Percentiles rank a stretch among this genome's conserved stretches.
phyloP scores from a whole-genome alignment of 2,797 vertebrate species.

The Lacerta bilineata region DNA sequence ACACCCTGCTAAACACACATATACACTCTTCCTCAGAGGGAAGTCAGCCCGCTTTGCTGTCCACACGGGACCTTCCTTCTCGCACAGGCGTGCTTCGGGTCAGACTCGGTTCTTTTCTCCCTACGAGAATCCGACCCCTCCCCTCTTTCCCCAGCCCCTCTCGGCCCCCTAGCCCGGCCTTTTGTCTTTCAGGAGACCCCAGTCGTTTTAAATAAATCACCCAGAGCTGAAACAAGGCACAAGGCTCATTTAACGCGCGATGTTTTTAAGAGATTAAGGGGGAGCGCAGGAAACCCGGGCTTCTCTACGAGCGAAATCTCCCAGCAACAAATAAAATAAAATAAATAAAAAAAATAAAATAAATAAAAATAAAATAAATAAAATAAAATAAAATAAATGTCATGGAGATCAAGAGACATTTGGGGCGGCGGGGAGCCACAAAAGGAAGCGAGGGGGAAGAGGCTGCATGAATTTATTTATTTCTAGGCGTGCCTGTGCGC shows the following conservation, averaged over 20 bases:
- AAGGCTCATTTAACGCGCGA: conserved; percentile 83
- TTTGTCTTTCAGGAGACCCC: background rate
- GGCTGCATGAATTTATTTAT: background rate
- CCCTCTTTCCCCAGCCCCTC: background rate
- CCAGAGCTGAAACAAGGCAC: conserved; percentile 85
- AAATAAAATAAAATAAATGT: conserved; percentile 34
- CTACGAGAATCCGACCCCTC: too few relatives aligned
- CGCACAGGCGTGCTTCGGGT: background rate
- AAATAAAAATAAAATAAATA: conserved; percentile 66
- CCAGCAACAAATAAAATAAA: conserved; percentile 72
- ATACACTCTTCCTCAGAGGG: background rate
- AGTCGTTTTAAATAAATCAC: conserved; percentile 84
- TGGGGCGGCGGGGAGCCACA: conserved; percentile 8
- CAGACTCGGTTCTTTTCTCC: background rate
- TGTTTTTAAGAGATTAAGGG: conserved; percentile 85
- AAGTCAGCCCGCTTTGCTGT: background rate
- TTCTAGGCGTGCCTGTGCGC: conserved; percentile 62
- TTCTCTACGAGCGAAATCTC: conserved; percentile 76
- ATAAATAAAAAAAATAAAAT: conserved; percentile 14
- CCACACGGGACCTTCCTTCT: background rate
- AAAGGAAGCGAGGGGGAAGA: conserved; percentile 49
- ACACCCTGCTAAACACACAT: background rate
- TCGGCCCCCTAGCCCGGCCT: background rate
- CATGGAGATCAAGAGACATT: conserved; percentile 55
- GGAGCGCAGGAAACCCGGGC: conserved; percentile 81